Conservation (phyloP, 2,113 vertebrate species). For the Carettochelys insculpta region DNA sequence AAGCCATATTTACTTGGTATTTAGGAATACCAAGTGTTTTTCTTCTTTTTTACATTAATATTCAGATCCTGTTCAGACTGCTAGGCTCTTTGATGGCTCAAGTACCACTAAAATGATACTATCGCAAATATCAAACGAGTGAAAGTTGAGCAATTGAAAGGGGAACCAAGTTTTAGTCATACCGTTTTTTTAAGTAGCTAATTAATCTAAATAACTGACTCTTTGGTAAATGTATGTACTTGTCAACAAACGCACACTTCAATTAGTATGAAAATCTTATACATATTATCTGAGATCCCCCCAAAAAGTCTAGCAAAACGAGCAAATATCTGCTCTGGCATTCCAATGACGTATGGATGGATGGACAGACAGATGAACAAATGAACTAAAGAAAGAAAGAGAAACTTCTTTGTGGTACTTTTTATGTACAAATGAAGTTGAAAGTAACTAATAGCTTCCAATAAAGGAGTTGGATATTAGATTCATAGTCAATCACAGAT, state of each 20-base stretch:
- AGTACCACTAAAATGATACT: not conserved
- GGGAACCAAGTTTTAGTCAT: not conserved
- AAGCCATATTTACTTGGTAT: not conserved
- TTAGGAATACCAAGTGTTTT: not conserved
- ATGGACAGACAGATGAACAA: too few species aligned
- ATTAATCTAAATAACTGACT: not conserved
- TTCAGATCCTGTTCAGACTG: not conserved
- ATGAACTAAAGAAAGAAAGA: not conserved
- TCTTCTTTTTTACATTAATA: not conserved
- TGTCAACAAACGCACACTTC: not conserved
- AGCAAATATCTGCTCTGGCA: not conserved
- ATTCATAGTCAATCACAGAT: not conserved
- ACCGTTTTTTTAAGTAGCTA: not conserved
- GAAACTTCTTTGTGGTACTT: not conserved
- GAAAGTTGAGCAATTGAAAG: not conserved
- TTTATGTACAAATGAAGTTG: not conserved
- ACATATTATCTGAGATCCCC: not conserved
- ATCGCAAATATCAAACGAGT: not conserved
- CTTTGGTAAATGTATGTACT: not conserved
- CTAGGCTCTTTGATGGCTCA: not conserved
- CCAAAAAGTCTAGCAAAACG: not conserved
- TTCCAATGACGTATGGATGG: too few species aligned
- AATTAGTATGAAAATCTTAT: not conserved
- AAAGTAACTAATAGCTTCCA: not conserved
- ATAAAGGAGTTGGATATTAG: not conserved